phyloP scores from a whole-genome alignment of 2,113 vertebrate species.

The Paramisgurnus dabryanus region DNA sequence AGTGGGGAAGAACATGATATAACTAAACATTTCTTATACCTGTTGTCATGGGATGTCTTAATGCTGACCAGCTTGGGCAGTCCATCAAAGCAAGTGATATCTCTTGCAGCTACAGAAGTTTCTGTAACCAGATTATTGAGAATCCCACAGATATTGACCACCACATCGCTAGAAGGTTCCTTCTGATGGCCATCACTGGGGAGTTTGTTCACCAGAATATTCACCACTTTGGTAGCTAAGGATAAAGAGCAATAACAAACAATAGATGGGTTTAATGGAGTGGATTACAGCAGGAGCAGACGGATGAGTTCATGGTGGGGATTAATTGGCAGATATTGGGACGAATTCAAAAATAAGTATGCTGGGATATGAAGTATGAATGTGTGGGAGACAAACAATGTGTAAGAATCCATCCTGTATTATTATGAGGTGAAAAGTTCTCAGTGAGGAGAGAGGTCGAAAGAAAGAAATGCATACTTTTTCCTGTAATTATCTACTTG shows the following conservation, averaged over 20 bases:
- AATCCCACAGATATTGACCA: slow-evolving; percentile 88
- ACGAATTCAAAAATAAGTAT: slow-evolving; percentile 1
- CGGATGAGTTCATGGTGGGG: slow-evolving; percentile 20
- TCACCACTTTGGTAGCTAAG: slow-evolving; percentile 88
- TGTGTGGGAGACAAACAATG: slow-evolving; percentile 9
- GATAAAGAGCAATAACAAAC: slow-evolving; percentile 13
- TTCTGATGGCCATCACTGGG: slow-evolving; percentile 80
- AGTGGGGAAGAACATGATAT: too few relatives aligned
- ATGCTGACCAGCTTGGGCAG: slow-evolving; percentile 90
- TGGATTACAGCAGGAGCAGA: slow-evolving; percentile 1
- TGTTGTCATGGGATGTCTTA: slow-evolving; percentile 85
- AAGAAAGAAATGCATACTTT: not conserved
- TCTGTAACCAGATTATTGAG: slow-evolving; percentile 91
- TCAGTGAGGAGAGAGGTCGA: not conserved
- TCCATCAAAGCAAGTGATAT: slow-evolving; percentile 89
- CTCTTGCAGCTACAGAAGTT: slow-evolving; percentile 85
- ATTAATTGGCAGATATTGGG: slow-evolving; percentile 1
- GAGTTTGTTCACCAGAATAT: slow-evolving; percentile 85
- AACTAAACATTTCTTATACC: slow-evolving; percentile 64
- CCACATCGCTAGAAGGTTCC: slow-evolving; percentile 77
- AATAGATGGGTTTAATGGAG: not conserved
- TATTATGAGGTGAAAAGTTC: not conserved
- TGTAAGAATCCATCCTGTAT: not conserved
- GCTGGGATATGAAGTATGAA: slow-evolving; percentile 10
- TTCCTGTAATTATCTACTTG: not conserved